A percentile compares a stretch with the other conserved stretches of the same genome.
phyloP scores from a whole-genome alignment of 2,888 invertebrate species.

The Siphonodentalium dalli region DNA sequence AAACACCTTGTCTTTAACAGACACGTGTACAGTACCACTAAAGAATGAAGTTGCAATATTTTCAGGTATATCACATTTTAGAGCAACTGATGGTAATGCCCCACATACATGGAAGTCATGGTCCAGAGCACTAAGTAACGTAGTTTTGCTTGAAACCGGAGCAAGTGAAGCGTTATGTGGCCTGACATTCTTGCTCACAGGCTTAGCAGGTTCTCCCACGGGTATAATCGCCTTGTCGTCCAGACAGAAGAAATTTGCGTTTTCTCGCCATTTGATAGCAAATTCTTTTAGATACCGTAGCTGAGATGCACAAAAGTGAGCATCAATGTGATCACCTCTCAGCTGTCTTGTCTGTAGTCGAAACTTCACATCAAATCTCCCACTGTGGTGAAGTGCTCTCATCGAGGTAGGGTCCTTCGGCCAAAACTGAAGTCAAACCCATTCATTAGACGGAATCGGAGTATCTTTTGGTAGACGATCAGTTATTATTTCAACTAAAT shows the following conservation, averaged over 20 bases:
- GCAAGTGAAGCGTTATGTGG: constrained; percentile 13
- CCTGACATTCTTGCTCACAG: constrained; percentile 11
- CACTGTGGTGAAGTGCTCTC: constrained; percentile 17
- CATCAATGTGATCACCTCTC: constrained; percentile 16
- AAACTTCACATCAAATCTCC: constrained; percentile 20
- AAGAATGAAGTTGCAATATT: constrained; percentile 19
- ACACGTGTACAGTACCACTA: constrained; percentile 19
- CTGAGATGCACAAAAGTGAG: constrained; percentile 9
- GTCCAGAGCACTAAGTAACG: constrained; percentile 12
- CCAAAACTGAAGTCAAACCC: constrained; percentile 18
- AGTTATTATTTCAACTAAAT: constrained; percentile 4
- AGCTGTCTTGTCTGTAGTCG: constrained; percentile 13
- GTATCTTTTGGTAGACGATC: constrained; percentile 14
- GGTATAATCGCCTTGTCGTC: constrained; percentile 28
- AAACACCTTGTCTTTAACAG: constrained; percentile 29
- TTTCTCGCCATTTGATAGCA: constrained; percentile 9
- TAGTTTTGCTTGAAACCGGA: constrained; percentile 5
- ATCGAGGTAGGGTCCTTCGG: constrained; percentile 11
- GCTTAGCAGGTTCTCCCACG: constrained; percentile 15
- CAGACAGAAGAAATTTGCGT: constrained; percentile 10
- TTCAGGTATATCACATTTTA: constrained; percentile 14
- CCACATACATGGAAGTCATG: constrained; percentile 29
- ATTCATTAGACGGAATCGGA: constrained; percentile 15
- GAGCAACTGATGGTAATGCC: constrained; percentile 25
- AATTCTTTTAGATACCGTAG: constrained; percentile 22